These are phyloP conservation scores for Formica exsecta DNA, from an alignment of 1,140 invertebrate genomes.

Conservation along the genomic window DNA sequence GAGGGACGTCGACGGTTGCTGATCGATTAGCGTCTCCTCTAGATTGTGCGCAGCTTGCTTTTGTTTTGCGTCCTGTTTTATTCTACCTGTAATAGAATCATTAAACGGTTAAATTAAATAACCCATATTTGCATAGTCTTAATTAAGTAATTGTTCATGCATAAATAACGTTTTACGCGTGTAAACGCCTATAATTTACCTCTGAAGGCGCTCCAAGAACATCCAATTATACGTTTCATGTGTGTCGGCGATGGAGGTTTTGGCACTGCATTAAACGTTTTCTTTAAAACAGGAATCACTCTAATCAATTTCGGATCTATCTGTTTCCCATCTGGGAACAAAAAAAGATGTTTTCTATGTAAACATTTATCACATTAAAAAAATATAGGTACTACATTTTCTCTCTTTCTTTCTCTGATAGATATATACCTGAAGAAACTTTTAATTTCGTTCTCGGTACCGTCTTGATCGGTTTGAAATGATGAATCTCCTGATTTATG, in stretches of 20 bases:
- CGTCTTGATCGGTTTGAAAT: constrained; percentile 88
- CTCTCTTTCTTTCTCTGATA: background rate
- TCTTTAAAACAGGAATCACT: constrained; percentile 82
- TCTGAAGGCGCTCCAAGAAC: constrained; percentile 85
- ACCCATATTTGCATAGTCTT: background rate
- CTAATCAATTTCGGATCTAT: constrained; percentile 85
- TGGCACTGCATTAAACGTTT: constrained; percentile 75
- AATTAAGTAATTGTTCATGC: background rate
- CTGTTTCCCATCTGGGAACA: constrained; percentile 81
- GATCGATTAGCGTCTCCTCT: constrained; percentile 29
- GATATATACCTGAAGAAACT: constrained; percentile 78
- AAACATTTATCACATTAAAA: background rate
- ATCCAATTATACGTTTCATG: constrained; percentile 81
- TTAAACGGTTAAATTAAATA: background rate
- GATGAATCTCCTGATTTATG: constrained; percentile 88
- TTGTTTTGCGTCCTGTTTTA: constrained; percentile 64
- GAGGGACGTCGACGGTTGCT: constrained; percentile 72
- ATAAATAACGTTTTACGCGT: background rate
- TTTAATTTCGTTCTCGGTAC: constrained; percentile 85
- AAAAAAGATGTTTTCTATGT: constrained; percentile 16
- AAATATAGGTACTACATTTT: background rate
- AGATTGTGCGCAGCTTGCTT: constrained; percentile 51
- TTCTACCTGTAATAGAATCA: constrained; percentile 75
- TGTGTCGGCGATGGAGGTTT: constrained; percentile 80
- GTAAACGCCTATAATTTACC: constrained; percentile 70